Evolutionary conservation across 2,888 invertebrate genomes (phyloP), one percentile per base, ranked within the genome.

Genomic region (Panopea generosa): DNA sequence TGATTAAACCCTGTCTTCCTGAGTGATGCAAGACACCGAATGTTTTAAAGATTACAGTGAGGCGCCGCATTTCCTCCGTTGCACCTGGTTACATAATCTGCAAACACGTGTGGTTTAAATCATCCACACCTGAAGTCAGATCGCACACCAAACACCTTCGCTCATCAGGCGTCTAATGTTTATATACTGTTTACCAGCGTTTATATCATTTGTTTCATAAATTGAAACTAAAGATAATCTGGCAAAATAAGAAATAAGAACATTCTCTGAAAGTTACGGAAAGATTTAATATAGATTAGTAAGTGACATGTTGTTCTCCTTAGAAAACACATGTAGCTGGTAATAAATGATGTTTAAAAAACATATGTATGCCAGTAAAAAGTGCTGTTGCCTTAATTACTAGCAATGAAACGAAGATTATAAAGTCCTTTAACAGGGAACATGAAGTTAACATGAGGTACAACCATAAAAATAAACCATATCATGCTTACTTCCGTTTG

Each of bases 21-120:
- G 49, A 47, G 33, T 52, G 45, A 27, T 57, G 33, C 47, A 57
- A 66, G 57, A 57, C 66, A 22, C 43, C 57, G 57, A 49, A 69
- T 75, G 75, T 75, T 63, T 60, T 65, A 70, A 65, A 70, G 69
- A 70, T 70, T 65, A 66, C 60, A 24, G 38, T 20, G 18, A 53
- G 76, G 76, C 70, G 76, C 76, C 76, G 70, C 50, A 0, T 40
- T 43, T 61, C 40, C 56, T 62, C 24, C 11, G 52, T 3, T 33
- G 66, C 76, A 76, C 70, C 76, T 76, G 76, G 70, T 76, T 71
- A 71, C 53, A 61, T 62, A 71, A 76, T 76, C 57, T 62, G 61
- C 20, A 45, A 38, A 62, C 76, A 76, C 62, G 56, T 63, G 66
- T 62, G 57, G 55, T 71, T 67, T 20, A 50, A 53, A 76, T 76